Conservation (phyloP, 1,140 invertebrate genomes). For the Caerostris extrusa region DNA sequence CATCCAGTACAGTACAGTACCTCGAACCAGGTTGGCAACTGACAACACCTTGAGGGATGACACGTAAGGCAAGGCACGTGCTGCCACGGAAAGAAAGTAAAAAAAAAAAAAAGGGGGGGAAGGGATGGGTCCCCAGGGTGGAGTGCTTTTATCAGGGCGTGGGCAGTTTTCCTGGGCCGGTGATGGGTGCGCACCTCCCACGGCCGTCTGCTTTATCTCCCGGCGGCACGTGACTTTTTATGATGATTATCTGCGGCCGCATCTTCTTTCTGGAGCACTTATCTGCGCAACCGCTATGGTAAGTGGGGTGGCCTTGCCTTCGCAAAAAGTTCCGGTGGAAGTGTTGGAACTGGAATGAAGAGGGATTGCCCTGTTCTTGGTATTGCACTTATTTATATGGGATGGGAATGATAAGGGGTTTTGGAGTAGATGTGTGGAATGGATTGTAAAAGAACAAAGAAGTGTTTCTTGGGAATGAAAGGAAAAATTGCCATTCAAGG, state of each 20-base stretch:
- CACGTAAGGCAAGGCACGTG: conserved; percentile 26
- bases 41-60: conserved; percentile 68
- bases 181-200: conserved; percentile 18
- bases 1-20: background rate
- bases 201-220: conserved; percentile 31
- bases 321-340: background rate
- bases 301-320: conserved; percentile 1
- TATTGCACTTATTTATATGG: no score
- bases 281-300: conserved; percentile 38
- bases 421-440: no score
- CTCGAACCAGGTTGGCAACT: background rate
- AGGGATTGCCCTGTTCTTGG: background rate
- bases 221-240: conserved; percentile 74
- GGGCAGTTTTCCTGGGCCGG: conserved; percentile 43
- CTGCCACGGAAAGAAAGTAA: background rate
- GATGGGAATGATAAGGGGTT: no score
- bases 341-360: background rate
- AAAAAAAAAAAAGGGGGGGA: conserved; percentile 39
- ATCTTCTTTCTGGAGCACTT: conserved; percentile 53
- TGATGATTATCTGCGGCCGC: conserved; percentile 73
- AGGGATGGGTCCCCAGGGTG: conserved; percentile 54
- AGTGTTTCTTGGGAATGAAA: no score
- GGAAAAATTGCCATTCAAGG: no score
- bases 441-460: no score
- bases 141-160: conserved; percentile 74